Base-by-base conservation (phyloP, 2,888 invertebrate species). In the Eutolmus rufibarbis region DNA sequence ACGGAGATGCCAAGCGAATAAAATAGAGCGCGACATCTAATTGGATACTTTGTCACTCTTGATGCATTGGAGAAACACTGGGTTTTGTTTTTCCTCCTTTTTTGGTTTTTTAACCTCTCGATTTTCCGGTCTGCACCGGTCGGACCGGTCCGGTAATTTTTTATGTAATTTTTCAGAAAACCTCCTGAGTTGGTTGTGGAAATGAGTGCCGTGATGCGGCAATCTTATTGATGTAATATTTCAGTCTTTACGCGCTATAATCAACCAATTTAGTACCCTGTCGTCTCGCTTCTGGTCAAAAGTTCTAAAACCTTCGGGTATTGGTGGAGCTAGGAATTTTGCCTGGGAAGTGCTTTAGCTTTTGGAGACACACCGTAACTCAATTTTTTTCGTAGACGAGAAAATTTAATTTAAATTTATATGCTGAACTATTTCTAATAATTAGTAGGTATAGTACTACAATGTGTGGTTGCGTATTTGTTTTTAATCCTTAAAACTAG, bases 21-120 rank as follows among this genome's bases (percentile, higher is more conserved):
- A 86, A 77, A 86, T 86, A 86, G 43, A 51, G 77, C 79, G 84
- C 79, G 84, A 84, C 86, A 86, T 88, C 88, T 88, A 88, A 88
- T 88, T 88, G 88, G 88, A 88, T 88, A 88, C 87, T 88, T 88
- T 88, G 88, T 88, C 88, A 88, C 88, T 86, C 84, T 74, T 88
- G 88, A 88, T 88, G 84, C 87, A 88, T 87, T 87, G 81, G 85
- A 79, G 79, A 85, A 66, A 74, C 43, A 37, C 74, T 87, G 19
- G n/a, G 37, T 57, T 66, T 66, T 56, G 16, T 37, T 66, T 66
- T 66, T 66, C 12, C 9, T 3, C 4, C 19, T 8, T 66, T 57
- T 66, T 40, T 23, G 82, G 16, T 66, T 84, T 66, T 84, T 66
- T 37, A 40, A 23, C 66, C 23, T 40, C 37, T 19, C 19, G 37